phyloP scores from a whole-genome alignment of 1,140 invertebrate genomes.

The Caenorhabditis remanei region DNA sequence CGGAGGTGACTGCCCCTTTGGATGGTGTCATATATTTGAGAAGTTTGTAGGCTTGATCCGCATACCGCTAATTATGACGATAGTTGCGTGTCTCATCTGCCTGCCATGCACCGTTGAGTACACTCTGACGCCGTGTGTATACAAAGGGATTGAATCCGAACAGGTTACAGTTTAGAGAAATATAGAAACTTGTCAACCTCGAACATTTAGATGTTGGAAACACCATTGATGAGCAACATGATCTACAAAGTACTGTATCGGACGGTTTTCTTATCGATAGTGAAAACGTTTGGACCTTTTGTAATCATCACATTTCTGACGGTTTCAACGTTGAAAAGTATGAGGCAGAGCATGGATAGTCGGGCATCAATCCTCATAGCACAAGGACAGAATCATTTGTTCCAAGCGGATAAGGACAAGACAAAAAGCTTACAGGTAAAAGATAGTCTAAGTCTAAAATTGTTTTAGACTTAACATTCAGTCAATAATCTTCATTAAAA shows the following conservation, averaged over 20 bases:
- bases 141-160: constrained; percentile 47
- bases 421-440: constrained; percentile 65
- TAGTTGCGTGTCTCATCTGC: constrained; percentile 64
- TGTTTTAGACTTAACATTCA: too few species aligned
- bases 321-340: constrained; percentile 59
- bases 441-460: constrained; percentile 8
- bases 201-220: constrained; percentile 35
- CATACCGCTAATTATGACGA: constrained; percentile 65
- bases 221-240: neutral
- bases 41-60: constrained; percentile 59
- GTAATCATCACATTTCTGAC: constrained; percentile 64
- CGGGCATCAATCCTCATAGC: constrained; percentile 65
- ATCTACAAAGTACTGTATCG: constrained; percentile 59
- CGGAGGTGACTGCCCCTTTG: neutral
- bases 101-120: constrained; percentile 67
- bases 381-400: constrained; percentile 63
- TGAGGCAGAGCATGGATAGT: constrained; percentile 66
- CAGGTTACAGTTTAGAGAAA: neutral
- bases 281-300: constrained; percentile 67
- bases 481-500: neutral
- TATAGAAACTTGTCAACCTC: neutral
- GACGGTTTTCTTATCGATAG: constrained; percentile 58
- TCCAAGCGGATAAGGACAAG: constrained; percentile 65
- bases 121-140: constrained; percentile 44
- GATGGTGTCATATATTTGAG: constrained; percentile 10